Base-by-base conservation (phyloP, 2,113 vertebrate species). In the Brachyhypopomus gauderio region DNA sequence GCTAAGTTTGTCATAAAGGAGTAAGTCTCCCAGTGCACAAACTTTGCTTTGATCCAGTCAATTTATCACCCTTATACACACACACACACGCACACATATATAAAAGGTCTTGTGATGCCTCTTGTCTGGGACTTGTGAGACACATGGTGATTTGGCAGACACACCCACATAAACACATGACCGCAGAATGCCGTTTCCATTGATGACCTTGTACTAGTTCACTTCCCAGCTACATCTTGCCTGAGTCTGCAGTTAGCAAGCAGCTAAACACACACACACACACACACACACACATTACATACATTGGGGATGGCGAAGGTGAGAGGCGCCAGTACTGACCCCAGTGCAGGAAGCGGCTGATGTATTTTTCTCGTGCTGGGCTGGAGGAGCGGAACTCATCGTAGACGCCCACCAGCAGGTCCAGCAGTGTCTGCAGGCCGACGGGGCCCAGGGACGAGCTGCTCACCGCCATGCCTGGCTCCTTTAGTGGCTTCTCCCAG, bases 371-470 rank as follows among this genome's bases (percentile, higher is more conserved):
- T 77, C 89, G 88, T 69, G 89, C 84, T 27, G 94, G 86, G 8
- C 89, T 82, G 0, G 94, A 94, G 7, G 90, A 86, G 23, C 88
- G 88, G 84, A 96, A 92, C 89, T 95, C 95, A 80, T 96, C 92
- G 82, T 94, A 94, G 84, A 96, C 93, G 1, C 95, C 94, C 67
- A 96, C 93, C 84, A 96, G 87, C 71, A 96, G 93, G 83, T 96
- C 95, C 87, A 96, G 89, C 85, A 96, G 87, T 8, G 94, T 93
- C 90, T 96, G 95, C 80, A 94, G 90, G 30, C 92, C 92, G 73
- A 95, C 91, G 11, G 92, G 91, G 59, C 91, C 88, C 0, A 85
- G 74, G 0, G 83, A 80, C 60, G 85, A 87, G 67, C 89, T 83
- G 27, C 76, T 88, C 85, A 85, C 78, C 6, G 84, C 83, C 85